Percentiles rank a stretch among this genome's conserved stretches.
Conservation (phyloP, 2,888 invertebrate species). For the Morpho deidamia region DNA sequence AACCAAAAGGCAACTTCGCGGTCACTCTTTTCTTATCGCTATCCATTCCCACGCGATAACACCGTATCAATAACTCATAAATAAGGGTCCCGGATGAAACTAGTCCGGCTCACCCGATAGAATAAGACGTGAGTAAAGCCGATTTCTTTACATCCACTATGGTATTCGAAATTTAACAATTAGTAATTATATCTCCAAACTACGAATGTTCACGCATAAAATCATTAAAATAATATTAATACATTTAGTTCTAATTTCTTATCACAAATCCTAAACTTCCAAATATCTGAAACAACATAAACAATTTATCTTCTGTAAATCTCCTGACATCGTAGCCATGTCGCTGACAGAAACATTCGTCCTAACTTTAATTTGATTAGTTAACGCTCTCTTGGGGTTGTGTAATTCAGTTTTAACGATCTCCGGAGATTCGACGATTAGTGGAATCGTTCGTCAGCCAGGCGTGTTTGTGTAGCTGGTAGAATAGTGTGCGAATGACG, state of each 20-base stretch:
- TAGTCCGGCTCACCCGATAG: no score
- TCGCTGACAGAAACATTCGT: constrained; percentile 58
- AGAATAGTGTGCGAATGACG: neutral
- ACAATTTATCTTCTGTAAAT: no score
- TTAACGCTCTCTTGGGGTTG: constrained; percentile 25
- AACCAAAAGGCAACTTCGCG: no score
- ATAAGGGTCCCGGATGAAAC: no score
- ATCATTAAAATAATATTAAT: neutral
- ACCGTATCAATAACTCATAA: no score
- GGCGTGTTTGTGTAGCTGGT: constrained; percentile 9
- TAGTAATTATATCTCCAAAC: neutral
- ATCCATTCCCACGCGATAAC: no score
- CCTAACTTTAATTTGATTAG: constrained; percentile 57
- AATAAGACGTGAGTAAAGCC: no score
- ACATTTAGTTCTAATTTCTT: neutral
- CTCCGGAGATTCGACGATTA: constrained; percentile 13
- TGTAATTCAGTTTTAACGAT: constrained; percentile 22
- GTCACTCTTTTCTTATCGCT: no score
- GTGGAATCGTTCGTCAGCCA: constrained; percentile 8
- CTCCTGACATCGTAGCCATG: constrained; percentile 3
- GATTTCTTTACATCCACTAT: no score
- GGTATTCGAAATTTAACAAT: neutral
- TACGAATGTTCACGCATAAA: neutral
- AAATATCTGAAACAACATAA: neutral
- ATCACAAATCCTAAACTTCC: neutral